Base-by-base conservation (phyloP, 1,140 invertebrate genomes). In the Drosophila melanica region DNA sequence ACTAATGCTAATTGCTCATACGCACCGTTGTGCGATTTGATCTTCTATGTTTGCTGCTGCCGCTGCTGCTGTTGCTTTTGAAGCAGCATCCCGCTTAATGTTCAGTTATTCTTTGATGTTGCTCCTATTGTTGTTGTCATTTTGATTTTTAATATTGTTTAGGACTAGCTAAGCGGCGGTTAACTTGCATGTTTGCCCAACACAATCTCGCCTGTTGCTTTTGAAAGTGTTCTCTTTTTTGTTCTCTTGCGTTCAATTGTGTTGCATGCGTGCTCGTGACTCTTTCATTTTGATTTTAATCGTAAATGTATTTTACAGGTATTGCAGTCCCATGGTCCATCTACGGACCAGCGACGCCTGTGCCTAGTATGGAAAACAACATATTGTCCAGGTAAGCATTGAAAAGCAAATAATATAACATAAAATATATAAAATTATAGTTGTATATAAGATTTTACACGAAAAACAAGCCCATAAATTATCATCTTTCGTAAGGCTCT, bases 251-350 rank as follows among this genome's bases (percentile, higher is more conserved):
- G n/a, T 79, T 82, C 41, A 73, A 45, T 60, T 73, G n/a, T 55
- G 8, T 37, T 35, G 67, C 63, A 70, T 53, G 54, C 42, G 4
- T 10, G 4, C n/a, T 18, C 14, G 8, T 14, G 27, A 10, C 30
- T 6, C 16, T 37, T 1, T n/a, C 50, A 18, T 48, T 48, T 48
- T 58, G 51, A 18, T 59, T 35, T 30, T 41, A 50, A 51, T 10
- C 3, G 6, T n/a, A 9, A 58, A 45, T 68, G 20, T 77, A 20
- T 63, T 6, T 91, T 90, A 62, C 77, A 91, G 90, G 76, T 79
- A 41, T 77, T 85, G 87, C 90, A 77, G 70, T 91, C 90, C 90
- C 90, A 65, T 91, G 90, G 90, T 67, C 81, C 75, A 58, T 73
- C 69, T 90, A 91, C 79, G 41, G 90, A 91, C 72, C 84, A 75